Conservation (phyloP, 2,888 invertebrate genomes). For the Acrobasis suavella region DNA sequence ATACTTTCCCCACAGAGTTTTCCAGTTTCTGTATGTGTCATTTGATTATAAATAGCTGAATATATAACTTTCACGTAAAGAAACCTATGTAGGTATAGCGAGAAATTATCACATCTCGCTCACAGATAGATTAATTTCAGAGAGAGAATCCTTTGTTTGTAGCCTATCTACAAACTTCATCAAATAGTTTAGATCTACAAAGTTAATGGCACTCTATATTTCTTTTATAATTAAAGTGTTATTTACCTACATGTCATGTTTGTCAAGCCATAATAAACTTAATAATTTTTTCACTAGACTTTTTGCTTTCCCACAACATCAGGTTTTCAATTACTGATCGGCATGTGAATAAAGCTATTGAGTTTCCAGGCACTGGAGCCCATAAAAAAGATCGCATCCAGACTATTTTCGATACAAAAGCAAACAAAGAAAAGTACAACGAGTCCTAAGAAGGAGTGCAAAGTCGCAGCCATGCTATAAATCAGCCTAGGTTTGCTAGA, state of each 20-base stretch:
- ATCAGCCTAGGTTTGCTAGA: conserved; percentile 60
- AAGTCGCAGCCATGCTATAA: conserved; percentile 52
- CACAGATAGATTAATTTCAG: too few relatives aligned
- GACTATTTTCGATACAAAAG: conserved; percentile 31
- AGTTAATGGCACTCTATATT: too few relatives aligned
- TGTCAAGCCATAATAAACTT: background rate
- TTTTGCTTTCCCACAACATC: conserved; percentile 6
- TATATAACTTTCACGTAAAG: background rate
- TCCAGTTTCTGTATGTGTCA: background rate
- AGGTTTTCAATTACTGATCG: conserved; percentile 15
- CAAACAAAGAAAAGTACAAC: conserved; percentile 52
- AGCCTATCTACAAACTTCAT: too few relatives aligned
- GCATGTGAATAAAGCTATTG: conserved; percentile 21
- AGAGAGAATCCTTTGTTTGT: too few relatives aligned
- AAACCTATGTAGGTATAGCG: background rate
- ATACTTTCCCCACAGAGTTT: background rate
- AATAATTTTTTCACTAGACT: background rate
- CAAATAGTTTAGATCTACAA: too few relatives aligned
- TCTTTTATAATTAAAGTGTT: background rate
- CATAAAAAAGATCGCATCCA: conserved; percentile 17
- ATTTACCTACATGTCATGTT: background rate
- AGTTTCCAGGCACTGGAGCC: conserved; percentile 6
- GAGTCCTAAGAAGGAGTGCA: conserved; percentile 65
- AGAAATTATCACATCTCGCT: too few relatives aligned
- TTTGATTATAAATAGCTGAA: background rate